These are phyloP conservation scores for Oophaga pumilio DNA, from an alignment of 2,113 vertebrate genomes.

Conservation along the genomic window DNA sequence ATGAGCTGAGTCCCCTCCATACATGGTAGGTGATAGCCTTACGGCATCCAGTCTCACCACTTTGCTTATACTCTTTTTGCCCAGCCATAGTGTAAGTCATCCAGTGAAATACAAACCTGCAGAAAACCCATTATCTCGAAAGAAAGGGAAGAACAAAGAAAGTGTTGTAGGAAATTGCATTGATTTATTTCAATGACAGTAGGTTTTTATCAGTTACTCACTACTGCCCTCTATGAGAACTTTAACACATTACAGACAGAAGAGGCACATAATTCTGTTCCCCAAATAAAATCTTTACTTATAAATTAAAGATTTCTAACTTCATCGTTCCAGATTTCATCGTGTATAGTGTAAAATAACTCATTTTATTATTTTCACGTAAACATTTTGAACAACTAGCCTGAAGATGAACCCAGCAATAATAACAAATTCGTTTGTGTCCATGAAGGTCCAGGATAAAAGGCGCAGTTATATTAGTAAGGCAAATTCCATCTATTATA, in stretches of 20 bases:
- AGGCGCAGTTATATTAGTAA: constrained; percentile 34
- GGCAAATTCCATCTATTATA: constrained; percentile 44
- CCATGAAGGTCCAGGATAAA: constrained; percentile 21
- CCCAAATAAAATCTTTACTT: background rate
- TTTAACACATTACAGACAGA: background rate
- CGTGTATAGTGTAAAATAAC: background rate
- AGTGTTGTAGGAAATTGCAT: background rate
- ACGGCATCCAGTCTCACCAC: too few relatives aligned
- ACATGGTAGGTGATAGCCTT: too few relatives aligned
- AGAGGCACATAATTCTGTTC: background rate
- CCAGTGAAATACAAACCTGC: too few relatives aligned
- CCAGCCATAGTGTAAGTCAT: too few relatives aligned
- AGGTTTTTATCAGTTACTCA: background rate
- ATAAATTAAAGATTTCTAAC: background rate
- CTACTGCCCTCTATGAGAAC: background rate
- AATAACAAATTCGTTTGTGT: background rate
- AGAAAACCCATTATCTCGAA: too few relatives aligned
- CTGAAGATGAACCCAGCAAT: background rate
- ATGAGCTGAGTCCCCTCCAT: too few relatives aligned
- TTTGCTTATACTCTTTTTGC: too few relatives aligned
- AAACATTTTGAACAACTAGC: background rate
- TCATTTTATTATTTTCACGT: background rate
- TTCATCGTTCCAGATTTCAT: background rate
- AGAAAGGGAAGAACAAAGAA: too few relatives aligned
- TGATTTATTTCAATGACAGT: background rate